Evolutionary conservation across 1,140 invertebrate species (phyloP).

Genomic region (Aphelinus atriplicis): DNA sequence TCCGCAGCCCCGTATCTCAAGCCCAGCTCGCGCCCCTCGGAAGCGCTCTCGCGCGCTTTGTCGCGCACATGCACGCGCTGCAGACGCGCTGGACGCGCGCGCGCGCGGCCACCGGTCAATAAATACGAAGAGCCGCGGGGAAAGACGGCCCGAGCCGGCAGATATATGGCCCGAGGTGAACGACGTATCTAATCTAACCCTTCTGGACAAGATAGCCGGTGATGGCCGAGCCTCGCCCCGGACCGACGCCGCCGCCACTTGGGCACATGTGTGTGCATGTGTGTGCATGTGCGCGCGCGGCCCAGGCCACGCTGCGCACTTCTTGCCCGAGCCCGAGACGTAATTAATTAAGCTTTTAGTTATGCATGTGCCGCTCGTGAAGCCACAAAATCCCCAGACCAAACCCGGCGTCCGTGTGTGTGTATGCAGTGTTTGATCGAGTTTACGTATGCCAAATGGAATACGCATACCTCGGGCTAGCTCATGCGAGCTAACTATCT

Average conservation of each 20-base stretch:
- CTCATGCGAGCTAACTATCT: too few species aligned
- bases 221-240: slow-evolving; percentile 47
- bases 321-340: slow-evolving; percentile 9
- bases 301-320: background rate
- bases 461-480: too few species aligned
- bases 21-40: slow-evolving; percentile 42
- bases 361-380: background rate
- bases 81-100: slow-evolving; percentile 37
- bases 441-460: too few species aligned
- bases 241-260: background rate
- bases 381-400: slow-evolving; percentile 12
- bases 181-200: slow-evolving; percentile 66
- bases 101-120: slow-evolving; percentile 57
- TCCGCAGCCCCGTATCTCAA: slow-evolving; percentile 65
- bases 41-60: slow-evolving; percentile 41
- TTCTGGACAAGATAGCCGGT: slow-evolving; percentile 61
- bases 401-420: too few species aligned
- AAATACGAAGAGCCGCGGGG: slow-evolving; percentile 53
- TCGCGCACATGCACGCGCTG: slow-evolving; percentile 31
- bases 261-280: background rate
- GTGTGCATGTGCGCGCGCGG: background rate
- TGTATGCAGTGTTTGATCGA: too few species aligned
- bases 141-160: slow-evolving; percentile 56
- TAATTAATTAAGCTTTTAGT: slow-evolving; percentile 39
- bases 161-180: slow-evolving; percentile 61